Percentiles rank a stretch among this genome's conserved stretches.
Evolutionary conservation across 1,140 invertebrate genomes (phyloP).

Genomic region (Delia radicum): DNA sequence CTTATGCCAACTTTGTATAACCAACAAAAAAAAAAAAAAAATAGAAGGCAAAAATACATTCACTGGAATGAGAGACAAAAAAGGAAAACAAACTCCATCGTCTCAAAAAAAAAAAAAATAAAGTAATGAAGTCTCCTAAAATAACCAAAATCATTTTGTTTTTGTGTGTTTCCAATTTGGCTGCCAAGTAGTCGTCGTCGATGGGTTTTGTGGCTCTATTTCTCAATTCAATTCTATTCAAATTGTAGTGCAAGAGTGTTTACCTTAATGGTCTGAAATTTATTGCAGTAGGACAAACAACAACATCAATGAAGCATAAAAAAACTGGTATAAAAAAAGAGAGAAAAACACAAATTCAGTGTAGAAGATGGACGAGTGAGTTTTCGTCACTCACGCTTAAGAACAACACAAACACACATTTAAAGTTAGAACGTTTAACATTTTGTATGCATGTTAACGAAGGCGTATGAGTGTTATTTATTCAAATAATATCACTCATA

Average conservation of each 20-base stretch:
- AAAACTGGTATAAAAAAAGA: too few species aligned
- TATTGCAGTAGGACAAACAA: background rate
- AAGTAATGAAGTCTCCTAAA: slow-evolving; percentile 19
- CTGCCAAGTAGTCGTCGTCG: slow-evolving; percentile 1
- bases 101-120: slow-evolving; percentile 1
- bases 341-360: too few species aligned
- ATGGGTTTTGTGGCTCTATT: background rate
- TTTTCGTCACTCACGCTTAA: too few species aligned
- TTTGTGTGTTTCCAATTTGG: background rate
- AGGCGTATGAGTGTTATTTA: too few species aligned
- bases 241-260: background rate
- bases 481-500: too few species aligned
- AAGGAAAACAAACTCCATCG: background rate
- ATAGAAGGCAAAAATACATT: background rate
- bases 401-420: too few species aligned
- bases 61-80: background rate
- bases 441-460: too few species aligned
- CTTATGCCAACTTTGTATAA: background rate
- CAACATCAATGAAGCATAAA: slow-evolving; percentile 4
- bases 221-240: background rate
- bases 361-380: too few species aligned
- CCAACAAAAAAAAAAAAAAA: background rate
- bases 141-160: slow-evolving; percentile 7
- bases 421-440: too few species aligned
- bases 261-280: slow-evolving; percentile 4